Base-by-base conservation (phyloP, 2,797 vertebrate species). In the Leptodactylus fallax region DNA sequence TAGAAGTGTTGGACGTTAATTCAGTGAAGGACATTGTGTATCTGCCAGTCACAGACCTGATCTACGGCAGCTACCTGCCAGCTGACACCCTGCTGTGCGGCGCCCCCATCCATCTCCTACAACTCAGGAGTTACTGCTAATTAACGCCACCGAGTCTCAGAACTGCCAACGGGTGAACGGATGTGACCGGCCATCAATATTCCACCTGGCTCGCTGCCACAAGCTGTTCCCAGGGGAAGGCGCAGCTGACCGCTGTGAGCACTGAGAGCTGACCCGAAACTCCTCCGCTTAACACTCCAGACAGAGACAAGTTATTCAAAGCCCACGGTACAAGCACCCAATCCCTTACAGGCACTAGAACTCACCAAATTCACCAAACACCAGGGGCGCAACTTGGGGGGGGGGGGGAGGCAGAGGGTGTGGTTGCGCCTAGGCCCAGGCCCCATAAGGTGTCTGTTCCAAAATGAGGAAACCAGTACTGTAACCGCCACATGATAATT, bases 141-240 rank as follows among this genome's bases (percentile, higher is more conserved):
- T 88, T 81, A 88, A 85, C 58, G 78, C 87, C 67, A 58, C 58
- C 74, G n/a, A 81, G 77, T 81, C 69, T 76, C 45, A 79, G 58
- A 65, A 23, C 83, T 85, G 83, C 67, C 58, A 88, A 63, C 63
- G 51, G 77, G 53, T 72, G 87, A 85, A 74, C 23, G 74, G 58
- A 85, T 63, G 82, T 88, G 82, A 88, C 78, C 83, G 45, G 27
- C 78, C 67, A 85, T 88, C 87, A 85, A 85, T 88, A 85, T 85
- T 81, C 36, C 17, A 61, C 83, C 87, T 85, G 83, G 83, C 77
- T 47, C n/a, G 12, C 19, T 3, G 87, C 87, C 87, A 85, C 69
- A 5, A 21, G 23, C 67, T 10, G 65, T 8, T 88, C 87, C 78
- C 21, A 19, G 78, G 83, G 78, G 83, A 88, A 1, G 45, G 65